These are phyloP conservation scores for Scaeva pyrastri DNA, from an alignment of 2,888 invertebrate genomes.

Conservation along the genomic window DNA sequence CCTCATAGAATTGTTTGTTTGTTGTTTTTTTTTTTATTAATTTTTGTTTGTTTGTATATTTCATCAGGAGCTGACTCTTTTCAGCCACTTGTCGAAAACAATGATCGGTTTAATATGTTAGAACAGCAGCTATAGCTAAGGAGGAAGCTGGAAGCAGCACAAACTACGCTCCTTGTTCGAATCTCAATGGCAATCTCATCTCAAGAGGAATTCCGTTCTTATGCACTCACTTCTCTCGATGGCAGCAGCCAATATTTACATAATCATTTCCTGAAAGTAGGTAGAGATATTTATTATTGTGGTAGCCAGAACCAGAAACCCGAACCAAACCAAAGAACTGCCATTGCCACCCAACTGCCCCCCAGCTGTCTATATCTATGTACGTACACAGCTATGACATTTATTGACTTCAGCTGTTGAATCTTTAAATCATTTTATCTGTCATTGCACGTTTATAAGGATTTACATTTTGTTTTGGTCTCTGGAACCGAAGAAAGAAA, in stretches of 20 bases:
- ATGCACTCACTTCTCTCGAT: slow-evolving; percentile 43
- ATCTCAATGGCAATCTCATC: slow-evolving; percentile 64
- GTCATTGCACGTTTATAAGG: slow-evolving; percentile 77
- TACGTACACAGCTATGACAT: background rate
- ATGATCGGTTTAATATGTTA: slow-evolving; percentile 83
- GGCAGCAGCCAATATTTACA: slow-evolving; percentile 69
- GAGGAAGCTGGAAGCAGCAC: slow-evolving; percentile 15
- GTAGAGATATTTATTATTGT: slow-evolving; percentile 24
- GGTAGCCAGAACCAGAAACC: slow-evolving; percentile 19
- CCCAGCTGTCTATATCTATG: background rate
- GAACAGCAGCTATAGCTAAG: slow-evolving; percentile 52
- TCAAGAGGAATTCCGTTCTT: slow-evolving; percentile 47
- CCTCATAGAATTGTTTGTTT: no score
- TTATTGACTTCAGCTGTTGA: slow-evolving; percentile 68
- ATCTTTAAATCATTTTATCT: slow-evolving; percentile 82
- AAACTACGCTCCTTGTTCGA: slow-evolving; percentile 43
- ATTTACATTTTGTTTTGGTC: slow-evolving; percentile 73
- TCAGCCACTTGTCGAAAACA: slow-evolving; percentile 81
- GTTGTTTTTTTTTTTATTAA: slow-evolving; percentile 31
- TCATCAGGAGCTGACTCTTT: slow-evolving; percentile 64
- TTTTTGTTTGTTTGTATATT: slow-evolving; percentile 56
- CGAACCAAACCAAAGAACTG: background rate
- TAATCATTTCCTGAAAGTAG: slow-evolving; percentile 65
- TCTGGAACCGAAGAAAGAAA: slow-evolving; percentile 42
- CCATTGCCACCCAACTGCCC: background rate